A percentile compares a stretch with the other conserved stretches of the same genome.
Evolutionary conservation across 1,140 invertebrate species (phyloP).

Genomic region (Bilobella aurantiaca): DNA sequence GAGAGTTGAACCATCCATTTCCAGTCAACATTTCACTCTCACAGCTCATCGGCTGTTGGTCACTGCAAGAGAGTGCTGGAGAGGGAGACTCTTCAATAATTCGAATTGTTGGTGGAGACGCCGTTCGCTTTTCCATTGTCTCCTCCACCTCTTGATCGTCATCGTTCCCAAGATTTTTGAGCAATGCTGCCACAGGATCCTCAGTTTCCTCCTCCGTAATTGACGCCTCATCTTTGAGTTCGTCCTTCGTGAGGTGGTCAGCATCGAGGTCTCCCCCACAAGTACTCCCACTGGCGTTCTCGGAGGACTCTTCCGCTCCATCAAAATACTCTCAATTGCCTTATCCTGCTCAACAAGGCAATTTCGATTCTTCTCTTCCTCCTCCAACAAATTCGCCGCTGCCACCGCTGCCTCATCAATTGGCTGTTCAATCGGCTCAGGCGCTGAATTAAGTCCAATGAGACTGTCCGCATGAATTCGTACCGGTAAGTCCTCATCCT

Average conservation of each 20-base stretch:
- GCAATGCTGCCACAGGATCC: slow-evolving; percentile 73
- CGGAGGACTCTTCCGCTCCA: slow-evolving; percentile 28
- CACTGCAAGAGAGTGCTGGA: background rate
- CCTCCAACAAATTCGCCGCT: slow-evolving; percentile 16
- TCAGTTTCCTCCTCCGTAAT: slow-evolving; percentile 87
- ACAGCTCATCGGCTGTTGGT: slow-evolving; percentile 6
- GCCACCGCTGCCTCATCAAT: slow-evolving; percentile 20
- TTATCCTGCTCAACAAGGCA: slow-evolving; percentile 33
- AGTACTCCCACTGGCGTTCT: background rate
- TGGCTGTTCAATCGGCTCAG: background rate
- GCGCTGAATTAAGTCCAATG: background rate
- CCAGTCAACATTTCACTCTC: background rate
- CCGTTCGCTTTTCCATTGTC: slow-evolving; percentile 27
- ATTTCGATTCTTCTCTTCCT: slow-evolving; percentile 29
- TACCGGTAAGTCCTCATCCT: slow-evolving; percentile 6
- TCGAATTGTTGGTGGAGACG: slow-evolving; percentile 29
- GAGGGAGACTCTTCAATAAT: slow-evolving; percentile 25
- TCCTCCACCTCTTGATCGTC: slow-evolving; percentile 36
- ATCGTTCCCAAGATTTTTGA: slow-evolving; percentile 62
- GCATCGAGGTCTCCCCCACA: background rate
- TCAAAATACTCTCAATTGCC: slow-evolving; percentile 33
- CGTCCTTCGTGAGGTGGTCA: slow-evolving; percentile 25
- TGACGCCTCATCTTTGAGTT: slow-evolving; percentile 47
- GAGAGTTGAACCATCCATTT: too few species aligned
- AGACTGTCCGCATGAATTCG: background rate